These are phyloP conservation scores for Oscheius sp. DNA, from an alignment of 2,888 invertebrate species.

Conservation along the genomic window DNA sequence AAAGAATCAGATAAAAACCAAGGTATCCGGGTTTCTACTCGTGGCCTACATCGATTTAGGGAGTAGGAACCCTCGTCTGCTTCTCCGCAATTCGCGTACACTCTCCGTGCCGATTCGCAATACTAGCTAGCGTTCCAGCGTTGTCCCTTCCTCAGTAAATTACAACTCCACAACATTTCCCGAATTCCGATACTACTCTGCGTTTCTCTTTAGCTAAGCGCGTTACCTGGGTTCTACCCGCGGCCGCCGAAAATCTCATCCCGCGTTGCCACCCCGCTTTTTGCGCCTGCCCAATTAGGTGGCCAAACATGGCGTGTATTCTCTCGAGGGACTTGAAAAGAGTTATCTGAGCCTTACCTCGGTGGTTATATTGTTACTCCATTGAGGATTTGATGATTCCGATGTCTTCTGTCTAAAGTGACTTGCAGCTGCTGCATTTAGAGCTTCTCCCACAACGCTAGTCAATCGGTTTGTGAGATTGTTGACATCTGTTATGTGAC, in stretches of 20 bases:
- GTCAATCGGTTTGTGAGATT: not conserved
- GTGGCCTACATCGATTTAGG: slow-evolving; percentile 31
- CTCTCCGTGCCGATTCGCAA: slow-evolving; percentile 27
- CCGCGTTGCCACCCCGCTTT: not conserved
- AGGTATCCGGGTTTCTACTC: slow-evolving; percentile 27
- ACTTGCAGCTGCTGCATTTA: slow-evolving; percentile 18
- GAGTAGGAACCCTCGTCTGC: slow-evolving; percentile 30
- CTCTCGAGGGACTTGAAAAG: not conserved
- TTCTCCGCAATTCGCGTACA: slow-evolving; percentile 28
- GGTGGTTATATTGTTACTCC: slow-evolving; percentile 7
- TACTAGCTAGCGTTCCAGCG: slow-evolving; percentile 28
- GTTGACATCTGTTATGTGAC: not conserved
- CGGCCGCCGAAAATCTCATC: no score
- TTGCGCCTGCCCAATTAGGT: not conserved
- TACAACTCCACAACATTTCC: slow-evolving; percentile 13
- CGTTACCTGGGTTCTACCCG: no score
- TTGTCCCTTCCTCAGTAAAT: slow-evolving; percentile 24
- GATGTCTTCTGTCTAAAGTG: slow-evolving; percentile 11
- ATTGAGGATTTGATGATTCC: not conserved
- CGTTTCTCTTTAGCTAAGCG: not conserved
- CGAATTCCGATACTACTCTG: not conserved
- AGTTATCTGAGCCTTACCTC: no score
- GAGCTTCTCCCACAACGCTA: not conserved
- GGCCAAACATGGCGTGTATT: slow-evolving; percentile 10
- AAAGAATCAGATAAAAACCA: no score